phyloP scores from a whole-genome alignment of 23 tunicate genomes.

The Pegea sp. region DNA sequence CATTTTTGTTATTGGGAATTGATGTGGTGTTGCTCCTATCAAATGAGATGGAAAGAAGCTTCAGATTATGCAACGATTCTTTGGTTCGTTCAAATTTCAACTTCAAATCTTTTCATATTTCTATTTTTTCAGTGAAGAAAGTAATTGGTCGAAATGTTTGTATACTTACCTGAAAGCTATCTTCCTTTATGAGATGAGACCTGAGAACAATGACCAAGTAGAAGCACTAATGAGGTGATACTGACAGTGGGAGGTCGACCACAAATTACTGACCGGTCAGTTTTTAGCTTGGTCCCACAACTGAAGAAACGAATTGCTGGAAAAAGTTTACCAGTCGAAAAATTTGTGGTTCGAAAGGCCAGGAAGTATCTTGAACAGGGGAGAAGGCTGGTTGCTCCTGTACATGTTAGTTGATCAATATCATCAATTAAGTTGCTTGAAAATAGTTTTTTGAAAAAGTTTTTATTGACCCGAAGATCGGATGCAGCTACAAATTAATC shows the following conservation, averaged over 20 bases:
- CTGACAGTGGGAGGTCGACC: too few relatives aligned
- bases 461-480: too few relatives aligned
- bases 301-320: conserved; percentile 86
- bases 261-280: not conserved
- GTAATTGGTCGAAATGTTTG: conserved; percentile 80
- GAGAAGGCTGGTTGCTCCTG: conserved; percentile 30
- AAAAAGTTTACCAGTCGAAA: conserved; percentile 86
- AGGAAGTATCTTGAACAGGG: conserved; percentile 81
- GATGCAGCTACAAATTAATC: too few relatives aligned
- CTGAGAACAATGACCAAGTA: conserved; percentile 14
- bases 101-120: too few relatives aligned
- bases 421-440: too few relatives aligned
- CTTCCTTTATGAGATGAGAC: conserved; percentile 25
- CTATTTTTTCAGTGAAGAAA: conserved; percentile 16
- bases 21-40: conserved; percentile 79
- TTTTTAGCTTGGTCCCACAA: conserved; percentile 29
- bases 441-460: too few relatives aligned
- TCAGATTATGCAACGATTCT: conserved; percentile 36
- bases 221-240: conserved; percentile 25
- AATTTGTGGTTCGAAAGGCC: conserved; percentile 74
- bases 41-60: conserved; percentile 45
- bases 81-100: conserved; percentile 31
- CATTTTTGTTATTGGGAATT: conserved; percentile 91
- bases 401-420: too few relatives aligned
- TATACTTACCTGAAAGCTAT: conserved; percentile 55